These are phyloP conservation scores for Plebejus anna DNA, from an alignment of 2,888 invertebrate genomes.

Conservation along the genomic window DNA sequence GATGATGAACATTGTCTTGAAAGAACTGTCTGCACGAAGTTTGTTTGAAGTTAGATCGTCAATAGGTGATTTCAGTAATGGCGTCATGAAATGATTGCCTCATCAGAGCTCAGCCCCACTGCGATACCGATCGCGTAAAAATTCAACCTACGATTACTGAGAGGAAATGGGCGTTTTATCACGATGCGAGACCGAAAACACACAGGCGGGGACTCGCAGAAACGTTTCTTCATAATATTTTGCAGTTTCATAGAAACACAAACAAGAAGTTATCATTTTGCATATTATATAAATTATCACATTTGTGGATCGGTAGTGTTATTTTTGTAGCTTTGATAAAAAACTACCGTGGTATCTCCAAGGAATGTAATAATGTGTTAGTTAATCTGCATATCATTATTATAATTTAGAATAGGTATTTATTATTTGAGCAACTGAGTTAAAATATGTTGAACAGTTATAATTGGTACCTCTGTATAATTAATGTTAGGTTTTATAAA, in stretches of 20 bases:
- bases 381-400: neutral
- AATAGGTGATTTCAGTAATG: slow-evolving; percentile 40
- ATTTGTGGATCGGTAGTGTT: neutral
- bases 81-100: slow-evolving; percentile 42
- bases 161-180: slow-evolving; percentile 69
- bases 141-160: slow-evolving; percentile 64
- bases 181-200: slow-evolving; percentile 44
- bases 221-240: neutral
- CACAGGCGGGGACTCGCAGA: slow-evolving; percentile 38
- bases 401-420: neutral
- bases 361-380: neutral
- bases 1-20: neutral
- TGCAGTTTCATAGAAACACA: neutral
- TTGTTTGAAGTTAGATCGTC: slow-evolving; percentile 33
- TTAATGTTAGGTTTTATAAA: too few species aligned
- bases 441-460: neutral
- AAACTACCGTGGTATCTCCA: too few species aligned
- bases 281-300: too few species aligned
- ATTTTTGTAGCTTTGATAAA: neutral
- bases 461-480: neutral
- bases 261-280: too few species aligned
- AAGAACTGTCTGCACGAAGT: neutral
- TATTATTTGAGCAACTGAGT: neutral
- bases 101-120: slow-evolving; percentile 36
- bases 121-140: slow-evolving; percentile 57